A percentile compares a stretch with the other conserved stretches of the same genome.
Conservation (phyloP, 1,140 invertebrate genomes). For the Samia ricini region DNA sequence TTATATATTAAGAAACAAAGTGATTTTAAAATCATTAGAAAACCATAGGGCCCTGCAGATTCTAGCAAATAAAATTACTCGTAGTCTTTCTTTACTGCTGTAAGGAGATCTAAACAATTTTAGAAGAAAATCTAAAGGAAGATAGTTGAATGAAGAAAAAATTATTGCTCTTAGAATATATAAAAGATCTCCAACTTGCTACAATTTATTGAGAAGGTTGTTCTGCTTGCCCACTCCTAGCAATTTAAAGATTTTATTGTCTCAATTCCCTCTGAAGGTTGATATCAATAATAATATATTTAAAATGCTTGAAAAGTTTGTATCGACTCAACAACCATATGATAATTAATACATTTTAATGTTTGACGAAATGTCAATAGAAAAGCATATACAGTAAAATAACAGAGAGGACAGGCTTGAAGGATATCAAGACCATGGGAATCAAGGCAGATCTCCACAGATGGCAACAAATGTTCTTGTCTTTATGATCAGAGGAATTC, state of each 20-base stretch:
- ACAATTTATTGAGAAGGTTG: constrained; percentile 20
- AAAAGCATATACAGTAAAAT: constrained; percentile 21
- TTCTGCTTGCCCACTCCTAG: constrained; percentile 17
- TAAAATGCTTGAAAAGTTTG: constrained; percentile 13
- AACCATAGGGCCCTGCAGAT: not conserved
- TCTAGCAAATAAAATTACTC: constrained; percentile 10
- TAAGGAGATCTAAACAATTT: constrained; percentile 13
- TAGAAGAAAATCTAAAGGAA: constrained; percentile 10
- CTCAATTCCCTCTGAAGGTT: constrained; percentile 8
- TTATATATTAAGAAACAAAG: not conserved
- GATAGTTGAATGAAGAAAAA: constrained; percentile 21
- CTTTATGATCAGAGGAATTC: constrained; percentile 6
- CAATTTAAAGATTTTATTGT: constrained; percentile 15
- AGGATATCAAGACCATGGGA: constrained; percentile 22
- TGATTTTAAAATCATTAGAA: not conserved
- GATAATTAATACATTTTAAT: constrained; percentile 13
- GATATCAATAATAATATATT: constrained; percentile 10
- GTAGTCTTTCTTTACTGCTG: constrained; percentile 12
- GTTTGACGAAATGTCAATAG: no score
- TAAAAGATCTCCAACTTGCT: constrained; percentile 28
- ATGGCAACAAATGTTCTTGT: constrained; percentile 1
- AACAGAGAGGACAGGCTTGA: constrained; percentile 14
- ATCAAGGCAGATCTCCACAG: constrained; percentile 17
- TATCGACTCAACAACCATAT: not conserved
- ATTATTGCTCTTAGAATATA: constrained; percentile 21